A percentile compares a stretch with the other conserved stretches of the same genome.
These are phyloP conservation scores for Teleiodes luculella DNA, from an alignment of 2,888 invertebrate genomes.

Conservation along the genomic window DNA sequence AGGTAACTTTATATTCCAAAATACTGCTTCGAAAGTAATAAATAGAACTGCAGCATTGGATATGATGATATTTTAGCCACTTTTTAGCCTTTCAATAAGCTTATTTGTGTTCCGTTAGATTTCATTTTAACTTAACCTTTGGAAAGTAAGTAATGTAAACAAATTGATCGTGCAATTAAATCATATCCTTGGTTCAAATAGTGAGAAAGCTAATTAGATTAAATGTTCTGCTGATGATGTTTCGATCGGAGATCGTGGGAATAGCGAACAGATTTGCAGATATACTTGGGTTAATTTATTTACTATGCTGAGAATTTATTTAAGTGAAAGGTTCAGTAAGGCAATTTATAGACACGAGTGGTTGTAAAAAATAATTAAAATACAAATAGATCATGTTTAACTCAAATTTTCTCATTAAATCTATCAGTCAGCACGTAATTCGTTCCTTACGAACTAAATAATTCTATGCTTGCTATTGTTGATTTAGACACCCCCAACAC, in stretches of 20 bases:
- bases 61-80: too few relatives aligned
- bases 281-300: constrained; percentile 16
- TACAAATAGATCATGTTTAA: too few relatives aligned
- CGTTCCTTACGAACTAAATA: too few relatives aligned
- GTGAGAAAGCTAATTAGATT: constrained; percentile 57
- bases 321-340: constrained; percentile 11
- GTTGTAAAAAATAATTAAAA: background rate
- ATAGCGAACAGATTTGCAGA: constrained; percentile 26
- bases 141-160: background rate
- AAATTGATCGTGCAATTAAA: background rate
- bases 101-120: too few relatives aligned
- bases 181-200: constrained; percentile 46
- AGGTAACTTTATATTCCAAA: too few relatives aligned
- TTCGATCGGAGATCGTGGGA: constrained; percentile 40
- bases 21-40: too few relatives aligned
- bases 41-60: too few relatives aligned
- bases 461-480: too few relatives aligned
- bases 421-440: too few relatives aligned
- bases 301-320: constrained; percentile 14
- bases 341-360: background rate
- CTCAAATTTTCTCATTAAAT: too few relatives aligned
- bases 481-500: too few relatives aligned
- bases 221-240: constrained; percentile 35
- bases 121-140: background rate
- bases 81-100: too few relatives aligned